phyloP scores from a whole-genome alignment of 2,888 invertebrate genomes.

The Amphiduros pacificus region DNA sequence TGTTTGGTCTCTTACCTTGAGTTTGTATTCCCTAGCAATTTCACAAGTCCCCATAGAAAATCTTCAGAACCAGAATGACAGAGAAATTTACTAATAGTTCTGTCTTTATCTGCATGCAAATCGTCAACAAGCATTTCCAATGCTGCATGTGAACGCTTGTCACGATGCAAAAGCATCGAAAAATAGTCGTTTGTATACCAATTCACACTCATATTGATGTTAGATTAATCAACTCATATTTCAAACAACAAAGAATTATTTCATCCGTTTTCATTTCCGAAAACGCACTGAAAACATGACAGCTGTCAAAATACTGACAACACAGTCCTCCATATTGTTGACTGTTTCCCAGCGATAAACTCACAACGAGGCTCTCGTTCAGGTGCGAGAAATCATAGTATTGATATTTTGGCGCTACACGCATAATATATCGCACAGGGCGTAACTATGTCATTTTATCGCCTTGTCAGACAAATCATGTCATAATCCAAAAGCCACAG shows the following conservation, averaged over 20 bases:
- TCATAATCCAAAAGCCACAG: no score
- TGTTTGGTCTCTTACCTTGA: conserved; percentile 48
- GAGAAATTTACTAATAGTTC: conserved; percentile 51
- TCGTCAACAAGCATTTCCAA: conserved; percentile 58
- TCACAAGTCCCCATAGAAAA: conserved; percentile 54
- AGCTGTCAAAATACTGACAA: no score
- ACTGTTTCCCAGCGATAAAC: no score
- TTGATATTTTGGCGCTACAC: no score
- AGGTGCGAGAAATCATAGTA: no score
- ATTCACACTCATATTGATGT: conserved; percentile 34
- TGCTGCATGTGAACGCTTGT: conserved; percentile 45
- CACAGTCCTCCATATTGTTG: no score
- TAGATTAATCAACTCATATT: not conserved
- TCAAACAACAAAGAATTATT: not conserved
- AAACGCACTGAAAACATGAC: no score
- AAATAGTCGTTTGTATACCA: conserved; percentile 53
- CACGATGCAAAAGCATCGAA: conserved; percentile 41
- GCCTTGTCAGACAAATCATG: no score
- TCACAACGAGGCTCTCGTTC: no score
- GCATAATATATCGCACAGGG: no score
- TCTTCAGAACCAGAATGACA: conserved; percentile 56
- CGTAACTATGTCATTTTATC: no score
- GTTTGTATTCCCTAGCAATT: conserved; percentile 49
- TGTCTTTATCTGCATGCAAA: conserved; percentile 53
- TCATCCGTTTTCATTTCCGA: not conserved